Evolutionary conservation across 2,888 invertebrate genomes (phyloP).

Genomic region (Crioceris asparagi): DNA sequence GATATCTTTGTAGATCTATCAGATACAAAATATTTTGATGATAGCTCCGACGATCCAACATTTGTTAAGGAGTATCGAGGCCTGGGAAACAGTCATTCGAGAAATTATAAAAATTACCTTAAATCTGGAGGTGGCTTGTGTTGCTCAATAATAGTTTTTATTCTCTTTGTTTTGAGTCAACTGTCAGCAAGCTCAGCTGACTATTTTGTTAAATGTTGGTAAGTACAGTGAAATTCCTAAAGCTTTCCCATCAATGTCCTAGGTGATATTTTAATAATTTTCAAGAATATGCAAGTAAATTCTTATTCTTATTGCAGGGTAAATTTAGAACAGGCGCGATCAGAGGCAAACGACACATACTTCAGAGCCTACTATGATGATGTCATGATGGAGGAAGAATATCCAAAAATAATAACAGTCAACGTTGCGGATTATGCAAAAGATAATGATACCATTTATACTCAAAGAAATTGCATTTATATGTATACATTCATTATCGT

Average conservation of each 20-base stretch:
- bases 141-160: constrained; percentile 46
- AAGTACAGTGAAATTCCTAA: constrained; percentile 20
- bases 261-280: neutral
- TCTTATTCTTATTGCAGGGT: constrained; percentile 26
- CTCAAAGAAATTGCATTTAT: constrained; percentile 23
- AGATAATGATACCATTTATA: constrained; percentile 20
- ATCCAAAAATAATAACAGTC: constrained; percentile 11
- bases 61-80: constrained; percentile 18
- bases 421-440: constrained; percentile 2
- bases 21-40: constrained; percentile 13
- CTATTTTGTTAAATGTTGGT: constrained; percentile 73
- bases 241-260: constrained; percentile 1
- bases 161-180: constrained; percentile 59
- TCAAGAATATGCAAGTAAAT: neutral
- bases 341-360: constrained; percentile 17
- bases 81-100: constrained; percentile 42
- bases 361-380: constrained; percentile 16
- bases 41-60: constrained; percentile 16
- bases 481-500: constrained; percentile 23
- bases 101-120: constrained; percentile 60
- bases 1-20: constrained; percentile 15
- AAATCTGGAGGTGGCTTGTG: constrained; percentile 58
- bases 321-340: constrained; percentile 27
- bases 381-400: constrained; percentile 18
- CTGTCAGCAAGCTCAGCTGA: constrained; percentile 63